A percentile compares a stretch with the other conserved stretches of the same genome.
Conservation (phyloP, 2,888 invertebrate genomes). For the Drosophila longiperda region DNA sequence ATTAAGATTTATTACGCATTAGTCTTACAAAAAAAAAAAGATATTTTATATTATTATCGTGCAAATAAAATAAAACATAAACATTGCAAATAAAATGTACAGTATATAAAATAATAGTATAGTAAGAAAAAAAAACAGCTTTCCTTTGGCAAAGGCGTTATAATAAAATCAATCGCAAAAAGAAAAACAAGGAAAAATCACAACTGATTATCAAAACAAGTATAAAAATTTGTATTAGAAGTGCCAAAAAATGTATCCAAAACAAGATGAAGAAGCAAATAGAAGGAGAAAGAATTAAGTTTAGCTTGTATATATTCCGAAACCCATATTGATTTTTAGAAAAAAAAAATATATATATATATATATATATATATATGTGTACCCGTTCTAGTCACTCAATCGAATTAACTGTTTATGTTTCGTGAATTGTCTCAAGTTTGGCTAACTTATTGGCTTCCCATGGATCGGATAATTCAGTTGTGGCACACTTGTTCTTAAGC, state of each 20-base stretch:
- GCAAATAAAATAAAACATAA: not conserved
- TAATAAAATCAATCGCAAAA: not conserved
- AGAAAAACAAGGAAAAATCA: not conserved
- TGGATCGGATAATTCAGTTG: conserved; percentile 11
- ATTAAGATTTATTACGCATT: not conserved
- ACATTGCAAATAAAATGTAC: not conserved
- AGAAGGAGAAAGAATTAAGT: not conserved
- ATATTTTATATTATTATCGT: not conserved
- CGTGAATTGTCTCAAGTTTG: conserved; percentile 30
- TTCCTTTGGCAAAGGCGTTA: not conserved
- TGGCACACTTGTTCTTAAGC: conserved; percentile 23
- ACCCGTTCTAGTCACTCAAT: conserved; percentile 18
- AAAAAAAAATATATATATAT: not conserved
- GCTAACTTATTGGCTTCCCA: conserved; percentile 11
- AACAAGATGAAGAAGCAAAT: not conserved
- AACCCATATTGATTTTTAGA: conserved; percentile 14
- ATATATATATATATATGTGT: not conserved
- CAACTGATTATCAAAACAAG: not conserved
- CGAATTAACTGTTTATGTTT: not conserved
- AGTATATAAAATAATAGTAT: too few relatives aligned
- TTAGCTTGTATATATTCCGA: not conserved
- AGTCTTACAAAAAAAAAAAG: not conserved
- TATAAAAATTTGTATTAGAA: not conserved
- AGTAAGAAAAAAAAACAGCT: too few relatives aligned
- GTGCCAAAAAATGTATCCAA: not conserved